Conservation (phyloP, 64 coral and sea anemone genomes). For the Acropora yongei region DNA sequence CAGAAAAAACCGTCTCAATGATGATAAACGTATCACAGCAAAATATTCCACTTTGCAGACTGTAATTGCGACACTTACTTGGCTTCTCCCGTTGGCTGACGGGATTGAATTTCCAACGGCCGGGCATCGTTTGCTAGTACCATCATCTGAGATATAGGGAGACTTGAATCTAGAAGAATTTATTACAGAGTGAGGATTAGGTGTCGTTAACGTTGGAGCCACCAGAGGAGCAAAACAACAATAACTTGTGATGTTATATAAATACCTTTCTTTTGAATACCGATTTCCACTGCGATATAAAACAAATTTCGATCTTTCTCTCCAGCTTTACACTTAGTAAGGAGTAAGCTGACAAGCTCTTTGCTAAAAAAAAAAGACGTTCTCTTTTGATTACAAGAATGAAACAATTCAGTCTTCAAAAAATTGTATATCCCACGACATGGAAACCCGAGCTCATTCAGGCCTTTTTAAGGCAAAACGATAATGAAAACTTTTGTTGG, state of each 20-base stretch:
- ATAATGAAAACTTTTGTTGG: too few species aligned
- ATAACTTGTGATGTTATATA: background rate
- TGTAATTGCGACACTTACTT: constrained; percentile 38
- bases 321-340: constrained; percentile 45
- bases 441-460: too few species aligned
- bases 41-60: too few species aligned
- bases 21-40: too few species aligned
- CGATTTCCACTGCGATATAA: constrained; percentile 92
- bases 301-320: constrained; percentile 88
- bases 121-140: constrained; percentile 71
- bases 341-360: constrained; percentile 70
- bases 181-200: background rate
- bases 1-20: too few species aligned
- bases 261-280: constrained; percentile 89
- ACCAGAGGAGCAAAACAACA: background rate
- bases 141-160: constrained; percentile 91
- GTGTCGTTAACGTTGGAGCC: background rate
- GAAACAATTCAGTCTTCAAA: background rate
- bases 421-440: background rate
- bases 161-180: constrained; percentile 70
- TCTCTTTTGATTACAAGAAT: background rate
- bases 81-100: constrained; percentile 80
- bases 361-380: constrained; percentile 12
- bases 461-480: too few species aligned
- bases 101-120: constrained; percentile 79